Base-by-base conservation (phyloP, 2,113 vertebrate species). In the Atlantisia rogersi region DNA sequence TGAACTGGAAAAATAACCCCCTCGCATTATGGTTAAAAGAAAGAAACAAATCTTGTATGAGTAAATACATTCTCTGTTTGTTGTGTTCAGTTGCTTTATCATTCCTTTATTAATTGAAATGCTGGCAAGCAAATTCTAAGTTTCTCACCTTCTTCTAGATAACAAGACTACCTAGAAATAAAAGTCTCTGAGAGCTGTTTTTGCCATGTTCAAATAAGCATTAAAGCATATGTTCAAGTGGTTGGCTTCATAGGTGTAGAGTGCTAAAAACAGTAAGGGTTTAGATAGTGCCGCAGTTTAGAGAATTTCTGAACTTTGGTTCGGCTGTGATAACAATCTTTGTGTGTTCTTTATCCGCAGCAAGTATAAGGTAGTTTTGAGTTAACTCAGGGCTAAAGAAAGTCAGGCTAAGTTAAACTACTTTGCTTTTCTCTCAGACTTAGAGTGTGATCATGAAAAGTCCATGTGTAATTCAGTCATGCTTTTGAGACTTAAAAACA, bases 91-190 rank as follows among this genome's bases (percentile, higher is more conserved):
- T 84, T 86, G n/a, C 11, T 88, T 94, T 32, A 88, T 40, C 16
- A 53, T 63, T 93, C 56, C 69, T 86, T 86, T 69, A 55, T 65
- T 85, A 80, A 95, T 22, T 94, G 71, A 69, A 91, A 90, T 58
- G 20, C 32, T 95, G 60, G 35, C 63, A 97, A 78, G 35, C 8
- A 85, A 85, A 81, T 90, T 91, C 24, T 70, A 13, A 81, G 63
- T 94, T 77, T 92, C 53, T 78, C 55, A 68, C 37, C 40, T 90
- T 63, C 26, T 50, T 79, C 35, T 86, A 50, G 60, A 62, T 82
- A 52, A 53, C 29, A 89, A 75, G 40, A 82, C n/a, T 91, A 88
- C 85, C 64, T 73, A 87, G 67, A 95, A 98, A 91, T 44, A 71
- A 74, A 64, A 59, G 3, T n/a, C 18, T 62, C 8, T 55, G n/a